Evolutionary conservation across 1,140 invertebrate species (phyloP).

Genomic region (Zaprionus vittiger): DNA sequence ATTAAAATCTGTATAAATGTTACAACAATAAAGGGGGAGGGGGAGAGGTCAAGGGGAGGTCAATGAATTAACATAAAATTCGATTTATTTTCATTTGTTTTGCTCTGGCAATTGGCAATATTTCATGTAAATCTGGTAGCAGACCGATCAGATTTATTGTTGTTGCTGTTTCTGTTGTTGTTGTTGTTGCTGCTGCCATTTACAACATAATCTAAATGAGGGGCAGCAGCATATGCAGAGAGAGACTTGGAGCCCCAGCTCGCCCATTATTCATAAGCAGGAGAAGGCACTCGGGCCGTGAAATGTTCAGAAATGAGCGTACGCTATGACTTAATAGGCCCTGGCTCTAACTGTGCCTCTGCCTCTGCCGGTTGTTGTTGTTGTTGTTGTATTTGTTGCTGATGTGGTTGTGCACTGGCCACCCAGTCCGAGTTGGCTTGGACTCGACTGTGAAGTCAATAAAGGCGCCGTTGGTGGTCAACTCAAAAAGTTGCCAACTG

Average conservation of each 20-base stretch:
- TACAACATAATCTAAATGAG: slow-evolving; percentile 77
- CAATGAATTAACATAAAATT: slow-evolving; percentile 59
- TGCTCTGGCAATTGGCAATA: slow-evolving; percentile 55
- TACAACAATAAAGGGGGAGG: slow-evolving; percentile 24
- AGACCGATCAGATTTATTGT: slow-evolving; percentile 14
- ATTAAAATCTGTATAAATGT: slow-evolving; percentile 74
- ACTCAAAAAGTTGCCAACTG: slow-evolving; percentile 68
- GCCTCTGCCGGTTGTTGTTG: slow-evolving; percentile 21
- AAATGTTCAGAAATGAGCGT: slow-evolving; percentile 72
- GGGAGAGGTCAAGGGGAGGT: background rate
- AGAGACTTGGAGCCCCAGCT: background rate
- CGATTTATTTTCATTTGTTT: slow-evolving; percentile 60
- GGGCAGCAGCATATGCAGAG: background rate
- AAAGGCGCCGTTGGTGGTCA: slow-evolving; percentile 84
- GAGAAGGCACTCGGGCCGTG: slow-evolving; percentile 58
- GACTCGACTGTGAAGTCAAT: slow-evolving; percentile 71
- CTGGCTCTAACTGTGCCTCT: slow-evolving; percentile 44
- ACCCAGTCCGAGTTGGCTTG: slow-evolving; percentile 45
- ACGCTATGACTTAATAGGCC: slow-evolving; percentile 84
- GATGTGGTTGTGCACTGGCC: slow-evolving; percentile 3
- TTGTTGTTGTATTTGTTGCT: slow-evolving; percentile 36
- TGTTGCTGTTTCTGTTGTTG: slow-evolving; percentile 33
- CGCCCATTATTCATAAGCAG: slow-evolving; percentile 62
- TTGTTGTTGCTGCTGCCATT: slow-evolving; percentile 45
- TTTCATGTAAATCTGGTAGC: slow-evolving; percentile 61